These are phyloP conservation scores for Benitochromis conjunctus DNA, from an alignment of 2,113 vertebrate species.

Conservation along the genomic window DNA sequence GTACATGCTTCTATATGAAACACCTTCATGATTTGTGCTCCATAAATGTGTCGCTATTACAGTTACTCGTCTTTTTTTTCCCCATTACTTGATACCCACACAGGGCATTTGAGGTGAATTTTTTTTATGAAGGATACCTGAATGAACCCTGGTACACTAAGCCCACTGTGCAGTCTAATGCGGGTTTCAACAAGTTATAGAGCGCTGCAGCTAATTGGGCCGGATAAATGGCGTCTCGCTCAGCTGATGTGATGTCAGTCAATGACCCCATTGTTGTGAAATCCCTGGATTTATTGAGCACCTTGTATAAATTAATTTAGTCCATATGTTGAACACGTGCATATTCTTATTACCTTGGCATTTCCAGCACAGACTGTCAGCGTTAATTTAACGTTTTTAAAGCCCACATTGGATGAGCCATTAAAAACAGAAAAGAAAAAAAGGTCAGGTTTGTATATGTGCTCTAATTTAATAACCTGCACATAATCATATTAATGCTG, in stretches of 20 bases:
- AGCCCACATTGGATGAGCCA: neutral
- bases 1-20: neutral
- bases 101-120: constrained; percentile 27
- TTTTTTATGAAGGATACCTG: neutral
- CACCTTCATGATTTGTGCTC: neutral
- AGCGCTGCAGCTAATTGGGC: constrained; percentile 41
- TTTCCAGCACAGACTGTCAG: neutral
- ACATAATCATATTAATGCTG: neutral
- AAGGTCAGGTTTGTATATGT: neutral
- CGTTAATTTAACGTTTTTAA: neutral
- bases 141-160: constrained; percentile 41
- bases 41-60: constrained; percentile 6
- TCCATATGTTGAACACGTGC: constrained; percentile 36
- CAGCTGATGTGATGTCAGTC: constrained; percentile 37
- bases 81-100: neutral
- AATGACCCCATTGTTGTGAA: constrained; percentile 57
- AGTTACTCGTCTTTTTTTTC: neutral
- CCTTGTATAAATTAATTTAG: constrained; percentile 24
- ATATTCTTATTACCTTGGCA: constrained; percentile 3
- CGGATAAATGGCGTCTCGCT: constrained; percentile 35
- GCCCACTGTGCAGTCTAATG: constrained; percentile 31
- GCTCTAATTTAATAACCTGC: neutral
- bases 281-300: constrained; percentile 41
- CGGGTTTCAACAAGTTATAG: constrained; percentile 54
- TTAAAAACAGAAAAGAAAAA: neutral